Conservation (phyloP, 2,888 invertebrate species). For the Cantharis rufa region DNA sequence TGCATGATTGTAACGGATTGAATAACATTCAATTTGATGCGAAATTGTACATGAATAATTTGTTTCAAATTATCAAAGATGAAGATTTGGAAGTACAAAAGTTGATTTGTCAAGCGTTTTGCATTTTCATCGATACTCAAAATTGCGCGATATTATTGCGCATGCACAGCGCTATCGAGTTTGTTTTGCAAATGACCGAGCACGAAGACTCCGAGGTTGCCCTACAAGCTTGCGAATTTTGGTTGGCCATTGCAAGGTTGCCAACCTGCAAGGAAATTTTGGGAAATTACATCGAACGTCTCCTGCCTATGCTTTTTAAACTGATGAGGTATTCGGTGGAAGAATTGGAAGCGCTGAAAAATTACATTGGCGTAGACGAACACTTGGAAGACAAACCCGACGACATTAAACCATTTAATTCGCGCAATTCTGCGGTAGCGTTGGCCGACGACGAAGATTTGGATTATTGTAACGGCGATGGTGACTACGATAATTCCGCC, state of each 20-base stretch:
- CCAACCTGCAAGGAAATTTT: slow-evolving; percentile 90
- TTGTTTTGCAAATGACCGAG: slow-evolving; percentile 93
- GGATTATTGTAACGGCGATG: slow-evolving; percentile 64
- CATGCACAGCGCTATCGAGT: slow-evolving; percentile 95
- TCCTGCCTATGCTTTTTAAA: slow-evolving; percentile 89
- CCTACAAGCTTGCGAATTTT: slow-evolving; percentile 98
- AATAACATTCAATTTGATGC: slow-evolving; percentile 50
- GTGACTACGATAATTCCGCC: slow-evolving; percentile 76
- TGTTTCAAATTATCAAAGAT: slow-evolving; percentile 91
- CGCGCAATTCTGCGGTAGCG: slow-evolving; percentile 65
- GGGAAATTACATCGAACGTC: slow-evolving; percentile 77
- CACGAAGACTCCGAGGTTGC: slow-evolving; percentile 91
- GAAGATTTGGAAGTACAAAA: slow-evolving; percentile 95
- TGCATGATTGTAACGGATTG: slow-evolving; percentile 49
- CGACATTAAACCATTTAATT: slow-evolving; percentile 97
- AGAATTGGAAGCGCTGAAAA: slow-evolving; percentile 90
- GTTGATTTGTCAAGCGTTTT: slow-evolving; percentile 96
- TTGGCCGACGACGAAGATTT: slow-evolving; percentile 58
- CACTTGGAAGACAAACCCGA: slow-evolving; percentile 95
- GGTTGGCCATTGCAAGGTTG: slow-evolving; percentile 94
- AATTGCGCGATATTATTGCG: slow-evolving; percentile 94
- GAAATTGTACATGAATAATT: slow-evolving; percentile 67
- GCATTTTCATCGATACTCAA: slow-evolving; percentile 92
- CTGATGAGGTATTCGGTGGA: slow-evolving; percentile 98
- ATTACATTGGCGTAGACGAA: slow-evolving; percentile 94